phyloP scores from a whole-genome alignment of 1,140 invertebrate genomes.

The Achatina immaculata region DNA sequence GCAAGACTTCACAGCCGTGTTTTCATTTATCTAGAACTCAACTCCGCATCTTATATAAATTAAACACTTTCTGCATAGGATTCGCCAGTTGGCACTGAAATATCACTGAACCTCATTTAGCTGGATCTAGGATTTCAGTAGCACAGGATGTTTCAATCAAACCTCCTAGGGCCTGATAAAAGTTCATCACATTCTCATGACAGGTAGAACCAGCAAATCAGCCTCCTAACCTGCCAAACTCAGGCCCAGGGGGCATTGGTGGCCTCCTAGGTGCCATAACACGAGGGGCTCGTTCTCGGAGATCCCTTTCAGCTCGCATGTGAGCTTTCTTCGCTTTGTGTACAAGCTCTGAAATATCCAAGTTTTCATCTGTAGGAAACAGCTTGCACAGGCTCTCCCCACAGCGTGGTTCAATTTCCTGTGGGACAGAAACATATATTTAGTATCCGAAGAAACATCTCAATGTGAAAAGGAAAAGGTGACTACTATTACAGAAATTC shows the following conservation, averaged over 20 bases:
- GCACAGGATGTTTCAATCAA: background rate
- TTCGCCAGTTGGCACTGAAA: background rate
- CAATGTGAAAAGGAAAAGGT: no score
- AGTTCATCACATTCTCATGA: conserved; percentile 18
- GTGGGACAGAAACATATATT: conserved; percentile 43
- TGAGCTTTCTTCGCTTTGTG: conserved; percentile 78
- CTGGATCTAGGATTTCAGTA: background rate
- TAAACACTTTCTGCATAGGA: background rate
- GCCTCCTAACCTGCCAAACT: conserved; percentile 38
- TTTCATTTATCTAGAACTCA: background rate
- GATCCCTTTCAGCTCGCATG: conserved; percentile 40
- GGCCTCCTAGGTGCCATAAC: conserved; percentile 4
- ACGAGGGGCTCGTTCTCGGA: conserved; percentile 40
- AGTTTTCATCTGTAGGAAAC: conserved; percentile 92
- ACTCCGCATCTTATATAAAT: background rate
- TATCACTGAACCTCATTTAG: conserved; percentile 2
- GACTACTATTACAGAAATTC: no score
- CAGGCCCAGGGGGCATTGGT: conserved; percentile 9
- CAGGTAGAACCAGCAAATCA: conserved; percentile 36
- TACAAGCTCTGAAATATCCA: conserved; percentile 91
- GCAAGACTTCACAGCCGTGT: no score
- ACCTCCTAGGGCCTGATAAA: background rate
- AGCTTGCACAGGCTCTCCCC: conserved; percentile 94
- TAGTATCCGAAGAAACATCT: no score
- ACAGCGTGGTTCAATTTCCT: conserved; percentile 95